Evolutionary conservation across 2,888 invertebrate genomes (phyloP).

Genomic region (Tribolium freemani): DNA sequence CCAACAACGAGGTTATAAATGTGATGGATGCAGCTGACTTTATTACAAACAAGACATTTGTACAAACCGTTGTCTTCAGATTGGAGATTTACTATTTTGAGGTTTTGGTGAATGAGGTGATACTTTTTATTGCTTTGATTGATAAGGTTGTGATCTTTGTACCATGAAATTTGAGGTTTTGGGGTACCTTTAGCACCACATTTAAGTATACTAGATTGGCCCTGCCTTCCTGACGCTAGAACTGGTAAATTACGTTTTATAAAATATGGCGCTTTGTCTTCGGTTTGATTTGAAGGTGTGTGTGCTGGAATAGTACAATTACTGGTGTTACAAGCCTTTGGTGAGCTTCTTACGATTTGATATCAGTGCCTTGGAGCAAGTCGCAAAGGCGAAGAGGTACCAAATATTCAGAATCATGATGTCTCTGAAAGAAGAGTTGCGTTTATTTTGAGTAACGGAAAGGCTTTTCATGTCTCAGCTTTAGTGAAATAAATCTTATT

Average conservation of each 20-base stretch:
- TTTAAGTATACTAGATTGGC: constrained; percentile 2
- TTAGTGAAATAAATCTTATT: constrained; percentile 11
- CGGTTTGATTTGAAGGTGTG: not conserved
- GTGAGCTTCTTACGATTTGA: not conserved
- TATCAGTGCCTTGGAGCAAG: not conserved
- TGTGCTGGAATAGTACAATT: not conserved
- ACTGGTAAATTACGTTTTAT: not conserved
- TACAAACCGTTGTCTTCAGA: constrained; percentile 15
- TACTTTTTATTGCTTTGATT: not conserved
- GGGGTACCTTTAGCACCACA: constrained; percentile 9
- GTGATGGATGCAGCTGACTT: not conserved
- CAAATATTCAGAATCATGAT: constrained; percentile 12
- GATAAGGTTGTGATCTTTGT: not conserved
- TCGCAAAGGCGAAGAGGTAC: constrained; percentile 15
- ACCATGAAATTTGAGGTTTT: constrained; percentile 14
- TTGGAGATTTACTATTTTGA: not conserved
- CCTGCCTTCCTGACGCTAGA: not conserved
- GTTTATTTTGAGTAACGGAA: constrained; percentile 12
- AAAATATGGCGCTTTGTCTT: constrained; percentile 9
- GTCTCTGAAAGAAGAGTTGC: constrained; percentile 15
- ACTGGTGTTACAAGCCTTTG: not conserved
- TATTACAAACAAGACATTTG: constrained; percentile 2
- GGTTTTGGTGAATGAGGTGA: not conserved
- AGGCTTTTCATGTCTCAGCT: constrained; percentile 17
- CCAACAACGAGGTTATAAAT: not conserved